Conservation (phyloP, 2,888 invertebrate species). For the Odontocolon sp. region DNA sequence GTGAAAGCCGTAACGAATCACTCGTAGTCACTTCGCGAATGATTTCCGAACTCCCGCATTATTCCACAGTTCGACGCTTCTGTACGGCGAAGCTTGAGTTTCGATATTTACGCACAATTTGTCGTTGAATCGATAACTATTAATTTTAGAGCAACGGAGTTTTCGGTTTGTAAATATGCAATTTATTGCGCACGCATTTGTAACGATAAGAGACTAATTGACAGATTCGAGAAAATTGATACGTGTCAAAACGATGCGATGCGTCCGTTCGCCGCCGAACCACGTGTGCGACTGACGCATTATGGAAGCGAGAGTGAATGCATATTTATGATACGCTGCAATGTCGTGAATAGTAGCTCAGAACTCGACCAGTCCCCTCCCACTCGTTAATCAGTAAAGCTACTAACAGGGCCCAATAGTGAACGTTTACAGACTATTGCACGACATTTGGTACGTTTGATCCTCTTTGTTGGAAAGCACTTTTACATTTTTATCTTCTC, state of each 20-base stretch:
- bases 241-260: not conserved
- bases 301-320: slow-evolving; percentile 2
- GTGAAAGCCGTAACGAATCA: slow-evolving; percentile 31
- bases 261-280: slow-evolving; percentile 44
- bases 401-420: not conserved
- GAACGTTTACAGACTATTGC: not conserved
- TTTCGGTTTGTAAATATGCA: too few species aligned
- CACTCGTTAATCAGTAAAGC: not conserved
- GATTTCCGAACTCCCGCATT: not conserved
- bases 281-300: slow-evolving; percentile 60
- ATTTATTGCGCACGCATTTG: not conserved
- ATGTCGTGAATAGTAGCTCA: not conserved
- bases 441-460: not conserved
- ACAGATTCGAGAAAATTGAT: not conserved
- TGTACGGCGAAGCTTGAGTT: not conserved
- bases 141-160: too few species aligned
- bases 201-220: not conserved
- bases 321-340: not conserved
- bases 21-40: slow-evolving; percentile 2
- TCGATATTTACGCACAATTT: not conserved
- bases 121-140: too few species aligned
- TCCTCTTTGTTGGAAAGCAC: too few species aligned
- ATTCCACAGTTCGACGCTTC: not conserved
- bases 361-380: not conserved
- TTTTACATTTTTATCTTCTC: too few species aligned